Percentiles rank a stretch among this genome's conserved stretches.
phyloP scores from a whole-genome alignment of 2,797 vertebrate species.

The Sebastes nivosus region DNA sequence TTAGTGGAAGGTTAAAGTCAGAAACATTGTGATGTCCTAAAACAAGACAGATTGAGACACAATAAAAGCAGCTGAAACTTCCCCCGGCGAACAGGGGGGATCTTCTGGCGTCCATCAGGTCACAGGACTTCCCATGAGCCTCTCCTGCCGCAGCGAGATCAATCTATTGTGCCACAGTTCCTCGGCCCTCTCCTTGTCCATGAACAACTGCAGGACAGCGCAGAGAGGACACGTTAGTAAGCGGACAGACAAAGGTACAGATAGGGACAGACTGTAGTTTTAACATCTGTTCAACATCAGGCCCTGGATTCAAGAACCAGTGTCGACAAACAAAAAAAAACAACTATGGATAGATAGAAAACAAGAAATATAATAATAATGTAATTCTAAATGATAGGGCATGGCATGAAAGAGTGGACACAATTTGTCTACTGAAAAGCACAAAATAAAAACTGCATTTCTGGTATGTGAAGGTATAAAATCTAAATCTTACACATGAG shows the following conservation, averaged over 20 bases:
- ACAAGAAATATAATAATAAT: background rate
- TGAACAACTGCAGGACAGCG: conserved; percentile 85
- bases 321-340: background rate
- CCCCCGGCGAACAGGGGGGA: background rate
- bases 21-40: background rate
- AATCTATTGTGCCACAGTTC: conserved; percentile 92
- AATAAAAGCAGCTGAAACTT: background rate
- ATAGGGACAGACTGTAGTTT: background rate
- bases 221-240: background rate
- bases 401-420: background rate
- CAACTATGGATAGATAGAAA: background rate
- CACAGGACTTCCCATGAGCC: conserved; percentile 95
- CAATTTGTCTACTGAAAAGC: background rate
- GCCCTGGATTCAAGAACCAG: background rate
- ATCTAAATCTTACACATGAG: background rate
- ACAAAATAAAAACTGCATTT: background rate
- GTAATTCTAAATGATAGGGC: background rate
- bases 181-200: conserved; percentile 93
- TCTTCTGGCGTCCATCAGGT: conserved; percentile 32
- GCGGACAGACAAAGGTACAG: background rate
- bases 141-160: conserved; percentile 92
- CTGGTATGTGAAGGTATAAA: background rate
- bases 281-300: too few species aligned
- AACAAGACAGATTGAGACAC: background rate
- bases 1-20: background rate